Conservation (phyloP, 2,888 invertebrate genomes). For the Blomia tropicalis region DNA sequence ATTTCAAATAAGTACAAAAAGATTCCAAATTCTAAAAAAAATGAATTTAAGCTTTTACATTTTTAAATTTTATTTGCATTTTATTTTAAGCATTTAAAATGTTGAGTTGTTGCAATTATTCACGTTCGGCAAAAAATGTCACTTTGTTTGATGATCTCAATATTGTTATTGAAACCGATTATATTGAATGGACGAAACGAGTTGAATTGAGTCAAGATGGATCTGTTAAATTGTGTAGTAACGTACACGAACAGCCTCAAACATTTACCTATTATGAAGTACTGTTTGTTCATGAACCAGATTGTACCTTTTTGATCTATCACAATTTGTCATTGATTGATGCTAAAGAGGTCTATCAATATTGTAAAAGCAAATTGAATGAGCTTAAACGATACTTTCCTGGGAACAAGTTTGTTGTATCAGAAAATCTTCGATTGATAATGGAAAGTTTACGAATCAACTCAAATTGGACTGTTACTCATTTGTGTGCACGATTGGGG, state of each 20-base stretch:
- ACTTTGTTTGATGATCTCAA: too few species aligned
- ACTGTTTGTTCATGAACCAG: not conserved
- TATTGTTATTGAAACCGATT: too few species aligned
- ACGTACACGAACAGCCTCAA: not conserved
- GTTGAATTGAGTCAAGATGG: not conserved
- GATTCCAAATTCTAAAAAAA: too few species aligned
- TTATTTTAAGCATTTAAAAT: too few species aligned
- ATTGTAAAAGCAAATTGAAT: not conserved
- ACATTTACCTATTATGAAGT: conserved; percentile 2
- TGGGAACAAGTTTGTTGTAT: not conserved
- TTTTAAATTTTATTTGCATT: too few species aligned
- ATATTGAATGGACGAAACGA: not conserved
- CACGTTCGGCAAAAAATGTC: too few species aligned
- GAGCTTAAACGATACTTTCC: not conserved
- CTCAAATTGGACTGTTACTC: conserved; percentile 59
- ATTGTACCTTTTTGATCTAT: not conserved
- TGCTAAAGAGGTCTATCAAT: not conserved
- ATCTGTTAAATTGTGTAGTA: not conserved
- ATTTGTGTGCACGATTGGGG: conserved; percentile 62
- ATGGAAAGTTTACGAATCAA: conserved; percentile 25
- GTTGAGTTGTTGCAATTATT: too few species aligned
- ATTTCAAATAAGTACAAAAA: too few species aligned
- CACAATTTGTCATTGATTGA: not conserved
- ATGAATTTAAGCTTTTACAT: too few species aligned
- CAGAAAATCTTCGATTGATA: conserved; percentile 47